Conservation (phyloP, 2,888 invertebrate species). For the Andrena praecox region DNA sequence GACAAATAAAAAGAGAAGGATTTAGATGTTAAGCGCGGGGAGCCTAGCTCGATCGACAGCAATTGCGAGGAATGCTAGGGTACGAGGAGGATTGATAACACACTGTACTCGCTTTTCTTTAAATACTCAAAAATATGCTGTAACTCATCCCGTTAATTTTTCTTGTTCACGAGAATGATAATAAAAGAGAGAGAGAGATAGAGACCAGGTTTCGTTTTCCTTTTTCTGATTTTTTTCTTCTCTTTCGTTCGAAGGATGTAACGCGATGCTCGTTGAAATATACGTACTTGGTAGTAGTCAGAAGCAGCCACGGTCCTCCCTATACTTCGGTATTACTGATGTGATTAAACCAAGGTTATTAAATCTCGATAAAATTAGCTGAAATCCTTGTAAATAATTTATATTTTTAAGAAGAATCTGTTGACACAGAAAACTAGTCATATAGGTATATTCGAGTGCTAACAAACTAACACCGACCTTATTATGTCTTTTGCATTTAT, state of each 20-base stretch:
- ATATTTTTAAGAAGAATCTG: constrained; percentile 84
- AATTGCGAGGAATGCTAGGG: constrained; percentile 29
- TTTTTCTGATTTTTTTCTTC: neutral
- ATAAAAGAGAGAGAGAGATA: constrained; percentile 42
- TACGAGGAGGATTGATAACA: constrained; percentile 22
- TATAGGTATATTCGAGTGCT: constrained; percentile 84
- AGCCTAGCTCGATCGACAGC: constrained; percentile 46
- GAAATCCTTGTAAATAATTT: constrained; percentile 84
- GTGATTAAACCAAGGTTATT: constrained; percentile 82
- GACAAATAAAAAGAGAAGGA: constrained; percentile 11
- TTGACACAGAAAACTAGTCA: constrained; percentile 84
- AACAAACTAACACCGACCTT: constrained; percentile 83
- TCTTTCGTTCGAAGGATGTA: constrained; percentile 35
- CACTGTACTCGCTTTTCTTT: constrained; percentile 40
- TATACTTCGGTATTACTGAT: constrained; percentile 82
- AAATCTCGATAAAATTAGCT: constrained; percentile 81
- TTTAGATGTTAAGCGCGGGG: constrained; percentile 39
- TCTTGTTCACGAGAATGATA: constrained; percentile 19
- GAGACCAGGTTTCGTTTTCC: constrained; percentile 37
- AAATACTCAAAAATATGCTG: constrained; percentile 49
- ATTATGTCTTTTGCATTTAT: constrained; percentile 84
- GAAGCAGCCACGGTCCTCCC: constrained; percentile 78
- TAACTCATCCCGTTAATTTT: constrained; percentile 15
- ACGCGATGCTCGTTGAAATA: constrained; percentile 47
- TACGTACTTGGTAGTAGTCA: constrained; percentile 49